Evolutionary conservation across 2,888 invertebrate genomes (phyloP), one percentile per base, ranked within the genome.

Genomic region (Drosophila nigritarsus): DNA sequence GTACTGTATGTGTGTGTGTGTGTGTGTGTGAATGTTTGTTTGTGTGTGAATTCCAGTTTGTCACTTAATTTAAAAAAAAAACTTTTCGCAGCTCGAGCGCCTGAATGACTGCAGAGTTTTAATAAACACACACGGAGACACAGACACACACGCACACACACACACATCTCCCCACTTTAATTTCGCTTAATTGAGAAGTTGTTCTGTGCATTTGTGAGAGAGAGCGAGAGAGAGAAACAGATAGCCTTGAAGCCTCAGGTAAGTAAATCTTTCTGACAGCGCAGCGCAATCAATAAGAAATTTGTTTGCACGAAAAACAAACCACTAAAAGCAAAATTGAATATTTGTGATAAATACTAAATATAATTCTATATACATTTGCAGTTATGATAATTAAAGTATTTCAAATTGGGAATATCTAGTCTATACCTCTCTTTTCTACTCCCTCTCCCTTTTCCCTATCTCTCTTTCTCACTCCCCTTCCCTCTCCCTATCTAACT

Each of bases 101-200:
- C 73, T 66, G 60, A 74, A 67, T 59, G 78, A 70, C 81, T 68
- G 73, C 75, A 70, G 71, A 68, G 75, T 65, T 73, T 45, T 48
- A 1, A 36, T 55, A 40, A 34, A 42, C 48, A 6, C 20, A 38
- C n/a, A 55, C 36, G 40, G 15, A 36, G 2, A 9, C 38, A 34
- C 18, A 15, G 27, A 6, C 45, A 24, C 24, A 30, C 32, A 11
- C 32, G 32, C 32, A 32, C 32, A 32, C 20, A 15, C 20, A n/a
- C n/a, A 24, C 45, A 27, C 5, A 20, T 18, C 42, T 6, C 56
- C 61, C 42, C 51, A 48, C 66, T 78, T 78, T 65, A 65, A 72
- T 86, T 84, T 81, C 80, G 70, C 82, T 86, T 87, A 86, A 86
- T 88, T 88, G 87, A 82, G 80, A 87, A 87, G 76, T 86, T 82